Evolutionary conservation across 2,888 invertebrate genomes (phyloP).

Genomic region (Gasteruption jaculator): DNA sequence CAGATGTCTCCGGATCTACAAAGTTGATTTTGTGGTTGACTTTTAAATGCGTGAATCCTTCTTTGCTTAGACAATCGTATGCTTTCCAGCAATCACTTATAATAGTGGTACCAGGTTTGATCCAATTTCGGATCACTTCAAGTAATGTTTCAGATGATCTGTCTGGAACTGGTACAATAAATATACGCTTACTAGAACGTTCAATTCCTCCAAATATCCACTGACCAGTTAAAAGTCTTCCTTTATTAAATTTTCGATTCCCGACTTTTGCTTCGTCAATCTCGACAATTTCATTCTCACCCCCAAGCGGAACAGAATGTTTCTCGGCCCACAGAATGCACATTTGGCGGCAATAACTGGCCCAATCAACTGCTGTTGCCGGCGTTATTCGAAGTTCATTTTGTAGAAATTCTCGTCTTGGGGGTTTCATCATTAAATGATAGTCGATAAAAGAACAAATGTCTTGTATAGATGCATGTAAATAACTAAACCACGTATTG

Average conservation of each 20-base stretch:
- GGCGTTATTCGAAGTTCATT: too few relatives aligned
- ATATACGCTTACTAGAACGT: slow-evolving; percentile 12
- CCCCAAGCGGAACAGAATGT: too few relatives aligned
- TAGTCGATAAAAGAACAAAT: too few relatives aligned
- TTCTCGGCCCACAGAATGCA: too few relatives aligned
- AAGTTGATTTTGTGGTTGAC: slow-evolving; percentile 28
- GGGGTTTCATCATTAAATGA: too few relatives aligned
- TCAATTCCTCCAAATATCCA: slow-evolving; percentile 24
- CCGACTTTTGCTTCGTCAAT: slow-evolving; percentile 22
- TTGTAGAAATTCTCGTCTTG: too few relatives aligned
- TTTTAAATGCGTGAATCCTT: slow-evolving; percentile 24
- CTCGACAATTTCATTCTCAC: slow-evolving; percentile 16
- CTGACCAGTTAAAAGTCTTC: slow-evolving; percentile 18
- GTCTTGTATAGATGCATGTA: too few relatives aligned
- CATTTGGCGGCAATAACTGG: too few relatives aligned
- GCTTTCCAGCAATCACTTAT: slow-evolving; percentile 31
- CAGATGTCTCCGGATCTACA: slow-evolving; percentile 27
- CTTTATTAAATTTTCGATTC: slow-evolving; percentile 20
- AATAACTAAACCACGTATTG: too few relatives aligned
- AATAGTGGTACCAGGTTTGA: slow-evolving; percentile 28
- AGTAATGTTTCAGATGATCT: slow-evolving; percentile 18
- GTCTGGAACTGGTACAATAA: slow-evolving; percentile 18
- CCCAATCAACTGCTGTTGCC: too few relatives aligned
- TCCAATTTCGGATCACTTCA: slow-evolving; percentile 22
- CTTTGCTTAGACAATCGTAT: slow-evolving; percentile 25